Percentiles rank a stretch among this genome's conserved stretches.
These are phyloP conservation scores for Zaprionus lineosus DNA, from an alignment of 2,888 invertebrate species.

Conservation along the genomic window DNA sequence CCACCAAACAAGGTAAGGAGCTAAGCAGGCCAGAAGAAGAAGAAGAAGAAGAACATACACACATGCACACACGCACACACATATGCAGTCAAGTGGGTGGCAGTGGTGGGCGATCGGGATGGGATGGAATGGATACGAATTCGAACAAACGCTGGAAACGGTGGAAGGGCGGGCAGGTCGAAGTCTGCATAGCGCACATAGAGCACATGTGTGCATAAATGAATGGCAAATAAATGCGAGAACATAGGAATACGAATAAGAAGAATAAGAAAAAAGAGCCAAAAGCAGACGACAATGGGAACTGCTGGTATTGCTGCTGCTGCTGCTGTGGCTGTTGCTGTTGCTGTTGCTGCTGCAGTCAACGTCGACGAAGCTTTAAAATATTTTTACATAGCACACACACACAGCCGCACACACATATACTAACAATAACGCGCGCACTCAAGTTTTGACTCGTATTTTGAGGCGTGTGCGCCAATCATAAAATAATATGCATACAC, in stretches of 20 bases:
- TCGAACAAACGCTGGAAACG: neutral
- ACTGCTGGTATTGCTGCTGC: neutral
- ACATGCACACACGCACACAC: too few relatives aligned
- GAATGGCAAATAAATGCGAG: conserved; percentile 74
- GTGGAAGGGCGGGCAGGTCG: neutral
- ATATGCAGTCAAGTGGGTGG: conserved; percentile 65
- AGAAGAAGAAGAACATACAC: conserved; percentile 10
- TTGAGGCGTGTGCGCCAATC: conserved; percentile 71
- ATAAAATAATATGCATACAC: conserved; percentile 77
- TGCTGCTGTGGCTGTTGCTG: too few relatives aligned
- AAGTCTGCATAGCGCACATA: conserved; percentile 31
- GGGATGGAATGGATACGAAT: too few relatives aligned
- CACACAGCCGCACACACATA: conserved; percentile 14
- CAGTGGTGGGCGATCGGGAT: conserved; percentile 6
- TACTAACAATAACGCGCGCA: neutral
- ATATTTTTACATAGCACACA: conserved; percentile 73
- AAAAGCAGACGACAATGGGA: conserved; percentile 37
- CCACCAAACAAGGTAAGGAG: conserved; percentile 6
- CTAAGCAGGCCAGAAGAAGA: conserved; percentile 11
- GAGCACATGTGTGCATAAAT: conserved; percentile 74
- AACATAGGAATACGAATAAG: conserved; percentile 22
- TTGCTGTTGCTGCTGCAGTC: conserved; percentile 51
- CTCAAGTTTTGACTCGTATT: conserved; percentile 52
- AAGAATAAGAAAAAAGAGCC: conserved; percentile 37
- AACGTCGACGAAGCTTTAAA: conserved; percentile 75